These are phyloP conservation scores for Periophthalmodon schlosseri DNA, from an alignment of 2,113 vertebrate species.

Conservation along the genomic window DNA sequence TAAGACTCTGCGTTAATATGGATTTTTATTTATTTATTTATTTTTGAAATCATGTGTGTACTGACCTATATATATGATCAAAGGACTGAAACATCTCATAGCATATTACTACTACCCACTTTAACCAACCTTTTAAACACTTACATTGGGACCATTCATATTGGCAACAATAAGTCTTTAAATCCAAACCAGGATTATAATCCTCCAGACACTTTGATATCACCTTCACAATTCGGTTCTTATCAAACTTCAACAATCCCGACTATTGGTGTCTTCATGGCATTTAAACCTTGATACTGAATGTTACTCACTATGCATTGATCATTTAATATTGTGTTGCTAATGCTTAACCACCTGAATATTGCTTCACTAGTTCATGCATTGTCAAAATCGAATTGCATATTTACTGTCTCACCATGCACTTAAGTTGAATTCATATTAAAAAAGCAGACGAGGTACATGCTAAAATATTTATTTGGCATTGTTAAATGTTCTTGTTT, in stretches of 20 bases:
- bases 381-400: background rate
- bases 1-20: constrained; percentile 5
- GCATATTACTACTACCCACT: no score
- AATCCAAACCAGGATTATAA: no score
- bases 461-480: constrained; percentile 65
- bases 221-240: no score
- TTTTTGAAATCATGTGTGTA: background rate
- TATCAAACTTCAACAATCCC: no score
- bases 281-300: no score
- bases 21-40: background rate
- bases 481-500: constrained; percentile 26
- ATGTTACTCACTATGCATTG: no score
- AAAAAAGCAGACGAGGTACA: constrained; percentile 15
- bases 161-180: no score
- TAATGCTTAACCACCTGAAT: background rate
- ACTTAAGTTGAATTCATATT: background rate
- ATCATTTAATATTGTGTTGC: no score
- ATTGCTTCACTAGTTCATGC: background rate
- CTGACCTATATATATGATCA: background rate
- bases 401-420: background rate
- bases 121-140: background rate
- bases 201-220: no score
- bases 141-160: background rate
- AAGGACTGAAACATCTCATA: no score
- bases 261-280: no score